Base-by-base conservation (phyloP, 2,113 vertebrate species). In the rat (Rattus norvegicus) region DNA sequence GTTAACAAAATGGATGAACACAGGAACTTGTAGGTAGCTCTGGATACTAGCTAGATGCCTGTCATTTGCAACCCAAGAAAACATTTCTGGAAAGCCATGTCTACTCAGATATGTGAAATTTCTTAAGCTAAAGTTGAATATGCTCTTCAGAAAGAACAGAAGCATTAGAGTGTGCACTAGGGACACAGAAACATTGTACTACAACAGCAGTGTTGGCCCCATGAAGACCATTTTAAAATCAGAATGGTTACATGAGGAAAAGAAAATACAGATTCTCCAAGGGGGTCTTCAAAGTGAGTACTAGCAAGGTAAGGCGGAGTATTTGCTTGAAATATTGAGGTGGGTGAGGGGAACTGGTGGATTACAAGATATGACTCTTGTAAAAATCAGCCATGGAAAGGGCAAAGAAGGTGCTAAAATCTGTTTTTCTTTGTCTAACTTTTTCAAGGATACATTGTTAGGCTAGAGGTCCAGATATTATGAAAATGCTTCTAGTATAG, bases 201-300 rank as follows among this genome's bases (percentile, higher is more conserved):
- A 47, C 75, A 79, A 85, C 52, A 79, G 76, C 76, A 84, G 69
- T 1, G 1, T 7, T 52, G 10, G 47, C 56, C 43, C 28, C 33
- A 43, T 1, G n/a, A 93, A 81, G 91, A 72, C 54, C 77, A n/a
- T 87, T 49, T 87, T 49, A 61, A 33, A 77, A 91, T 72, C 30
- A 90, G 20, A 87, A 84, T 39, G 10, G 4, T 85, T 89, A 76
- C 36, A 36, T n/a, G 52, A 79, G 49, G 17, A 92, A 92, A 79
- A 61, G 83, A 76, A 90, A 96, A 92, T 54, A 36, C 24, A 95
- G 76, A 52, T 33, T 69, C 47, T 94, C 47, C 8, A 43, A 88
- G 70, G 28, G 47, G 11, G 19, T 81, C 79, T 87, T 43, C 22
- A 43, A 1, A 61, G 26, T 86, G 2, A 95, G 9, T 0, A 11